These are phyloP conservation scores for Trissoscelio sp. DNA, from an alignment of 2,888 invertebrate species.

Conservation along the genomic window DNA sequence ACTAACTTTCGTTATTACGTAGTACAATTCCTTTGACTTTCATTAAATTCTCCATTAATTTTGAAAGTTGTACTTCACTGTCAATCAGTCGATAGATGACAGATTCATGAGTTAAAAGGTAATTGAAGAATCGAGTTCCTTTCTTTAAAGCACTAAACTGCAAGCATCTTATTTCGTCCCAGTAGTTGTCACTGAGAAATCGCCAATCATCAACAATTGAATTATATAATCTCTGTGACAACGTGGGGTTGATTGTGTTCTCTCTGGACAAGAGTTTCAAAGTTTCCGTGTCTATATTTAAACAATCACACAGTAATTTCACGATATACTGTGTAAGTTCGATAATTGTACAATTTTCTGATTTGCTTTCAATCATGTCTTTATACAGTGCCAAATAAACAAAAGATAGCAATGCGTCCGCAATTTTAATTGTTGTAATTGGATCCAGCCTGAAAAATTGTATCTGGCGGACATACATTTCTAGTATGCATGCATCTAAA, in stretches of 20 bases:
- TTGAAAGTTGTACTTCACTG: conserved; percentile 77
- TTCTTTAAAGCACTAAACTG: conserved; percentile 75
- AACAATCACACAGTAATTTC: conserved; percentile 76
- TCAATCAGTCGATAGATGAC: conserved; percentile 76
- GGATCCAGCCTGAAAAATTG: conserved; percentile 77
- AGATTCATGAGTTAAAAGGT: conserved; percentile 77
- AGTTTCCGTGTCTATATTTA: conserved; percentile 72
- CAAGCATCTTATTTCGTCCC: conserved; percentile 71
- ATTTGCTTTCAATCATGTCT: conserved; percentile 71
- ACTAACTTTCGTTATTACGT: conserved; percentile 78
- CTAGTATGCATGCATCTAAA: conserved; percentile 78
- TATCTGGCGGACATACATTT: conserved; percentile 78
- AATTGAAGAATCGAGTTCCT: conserved; percentile 78
- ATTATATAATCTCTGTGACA: conserved; percentile 27
- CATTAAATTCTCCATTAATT: conserved; percentile 75
- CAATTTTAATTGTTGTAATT: conserved; percentile 74
- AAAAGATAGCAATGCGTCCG: conserved; percentile 74
- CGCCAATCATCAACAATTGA: conserved; percentile 63
- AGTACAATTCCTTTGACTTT: conserved; percentile 74
- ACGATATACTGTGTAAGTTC: conserved; percentile 68
- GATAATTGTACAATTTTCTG: conserved; percentile 17
- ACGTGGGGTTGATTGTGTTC: conserved; percentile 23
- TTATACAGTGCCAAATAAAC: conserved; percentile 73
- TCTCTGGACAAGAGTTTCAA: conserved; percentile 56
- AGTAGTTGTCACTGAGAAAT: conserved; percentile 70